Evolutionary conservation across 2,888 invertebrate species (phyloP), one percentile per base, ranked within the genome.

Genomic region (Athrips mouffetella): DNA sequence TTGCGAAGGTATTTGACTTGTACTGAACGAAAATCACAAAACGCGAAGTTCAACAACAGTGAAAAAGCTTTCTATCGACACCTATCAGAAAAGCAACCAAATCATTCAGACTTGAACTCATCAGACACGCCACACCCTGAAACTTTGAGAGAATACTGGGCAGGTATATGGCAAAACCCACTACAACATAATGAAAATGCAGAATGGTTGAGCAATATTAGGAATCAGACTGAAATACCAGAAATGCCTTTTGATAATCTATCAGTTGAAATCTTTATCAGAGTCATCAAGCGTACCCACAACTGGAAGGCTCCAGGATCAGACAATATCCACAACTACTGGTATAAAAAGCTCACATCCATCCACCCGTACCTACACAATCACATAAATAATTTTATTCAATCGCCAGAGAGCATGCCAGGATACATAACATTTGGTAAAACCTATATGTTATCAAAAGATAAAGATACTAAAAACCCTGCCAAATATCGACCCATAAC

Each of bases 271-370:
- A 44, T 11, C 27, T 45, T 54, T 1, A 44, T 20, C 31, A 8
- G 49, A 5, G 20, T 52, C 1, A 39, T 48, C 1, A 37, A 50
- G 7, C 44, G 41, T 21, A n/a, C 35, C 20, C 52, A 56, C 33
- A 56, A 58, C 16, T 55, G 58, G 58, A 55, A 58, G 46, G 13
- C 55, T 4, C 51, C 57, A 7, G 57, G 59, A 1, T 37, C 46
- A 7, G 59, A 57, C 45, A 15, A 47, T 10, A 48, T 55, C 8
- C 54, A 56, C 18, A 59, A 51, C 13, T 58, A 39, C n/a, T n/a
- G n/a, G n/a, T n/a, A n/a, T n/a, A n/a, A n/a, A n/a, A n/a, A n/a
- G n/a, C n/a, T n/a, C n/a, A n/a, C n/a, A n/a, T n/a, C n/a, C n/a
- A n/a, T n/a, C n/a, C n/a, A n/a, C n/a, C n/a, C n/a, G n/a, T n/a